These are phyloP conservation scores for Callaeas wilsoni DNA, from an alignment of 2,113 vertebrate species.

Conservation along the genomic window DNA sequence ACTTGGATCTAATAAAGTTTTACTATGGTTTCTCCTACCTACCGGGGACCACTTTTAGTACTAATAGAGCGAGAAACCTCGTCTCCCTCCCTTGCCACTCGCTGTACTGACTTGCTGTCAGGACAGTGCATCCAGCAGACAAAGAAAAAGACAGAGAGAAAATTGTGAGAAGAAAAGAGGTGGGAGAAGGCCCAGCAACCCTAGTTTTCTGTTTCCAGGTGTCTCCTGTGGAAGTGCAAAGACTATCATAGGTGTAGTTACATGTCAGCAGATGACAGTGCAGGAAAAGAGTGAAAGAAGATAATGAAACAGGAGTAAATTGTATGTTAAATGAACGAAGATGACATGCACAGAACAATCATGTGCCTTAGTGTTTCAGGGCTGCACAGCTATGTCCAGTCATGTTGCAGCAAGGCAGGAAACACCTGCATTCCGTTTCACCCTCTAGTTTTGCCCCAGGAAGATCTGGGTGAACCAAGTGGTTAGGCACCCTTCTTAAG, in stretches of 20 bases:
- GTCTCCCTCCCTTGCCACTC: neutral
- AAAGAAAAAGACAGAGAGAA: neutral
- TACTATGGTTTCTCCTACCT: neutral
- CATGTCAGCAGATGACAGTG: neutral
- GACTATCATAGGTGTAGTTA: neutral
- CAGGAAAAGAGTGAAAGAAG: neutral
- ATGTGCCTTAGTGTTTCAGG: neutral
- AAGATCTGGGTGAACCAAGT: neutral
- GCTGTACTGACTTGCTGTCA: neutral
- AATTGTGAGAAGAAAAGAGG: neutral
- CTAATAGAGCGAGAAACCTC: neutral
- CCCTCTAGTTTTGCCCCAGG: neutral
- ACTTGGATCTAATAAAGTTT: neutral
- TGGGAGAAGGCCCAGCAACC: neutral
- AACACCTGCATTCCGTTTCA: neutral
- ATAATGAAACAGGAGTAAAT: neutral
- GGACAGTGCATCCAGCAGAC: neutral
- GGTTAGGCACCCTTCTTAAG: neutral
- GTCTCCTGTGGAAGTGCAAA: neutral
- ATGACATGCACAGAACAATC: neutral
- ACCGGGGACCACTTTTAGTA: neutral
- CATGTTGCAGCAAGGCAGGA: neutral
- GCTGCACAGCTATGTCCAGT: accelerated
- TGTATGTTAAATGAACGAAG: neutral
- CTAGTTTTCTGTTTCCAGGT: neutral